Base-by-base conservation (phyloP, 2,888 invertebrate species). In the Campopleginae sp. region DNA sequence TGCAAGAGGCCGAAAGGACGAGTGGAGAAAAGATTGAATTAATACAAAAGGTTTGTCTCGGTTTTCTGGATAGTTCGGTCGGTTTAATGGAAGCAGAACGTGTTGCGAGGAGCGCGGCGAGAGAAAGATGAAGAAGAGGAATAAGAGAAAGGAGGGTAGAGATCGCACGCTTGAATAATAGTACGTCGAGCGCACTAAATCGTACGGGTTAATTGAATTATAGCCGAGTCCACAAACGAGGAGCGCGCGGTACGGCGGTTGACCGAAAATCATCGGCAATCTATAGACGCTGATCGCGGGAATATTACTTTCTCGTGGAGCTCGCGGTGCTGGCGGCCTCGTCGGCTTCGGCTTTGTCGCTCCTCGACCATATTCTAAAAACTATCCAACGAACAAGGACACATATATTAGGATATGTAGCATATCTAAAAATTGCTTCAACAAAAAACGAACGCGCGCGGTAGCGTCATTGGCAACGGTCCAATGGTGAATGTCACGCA, bases 141-240 rank as follows among this genome's bases (percentile, higher is more conserved):
- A 44, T 19, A 33, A 31, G 33, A 31, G 51, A 68, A 63, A 42
- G 63, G 71, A 72, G 84, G 78, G 83, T 87, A 87, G 27, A 58
- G 90, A 91, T 91, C 90, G n/a, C n/a, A 91, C 89, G 86, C 88
- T 90, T 92, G 91, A 92, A 90, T 93, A 92, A 93, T 93, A 89
- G 91, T 89, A 71, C 42, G 91, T 90, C 90, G 90, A 89, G 86
- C 89, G 87, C 88, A 91, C 90, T 91, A 92, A 92, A 91, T 93
- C 90, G 90, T 90, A 82, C 85, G 80, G 86, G 90, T 89, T 93
- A 92, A 93, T 93, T 92, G 93, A 93, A 93, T 93, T 93, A 93
- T 93, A 91, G 92, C 92, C 88, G 88, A 92, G 92, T 87, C 81
- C 84, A 85, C 86, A 85, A 86, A 77, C 86, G 79, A 80, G 84